Percentiles rank a stretch among this genome's conserved stretches.
Evolutionary conservation across 2,888 invertebrate species (phyloP).

Genomic region (Operophtera brumata): DNA sequence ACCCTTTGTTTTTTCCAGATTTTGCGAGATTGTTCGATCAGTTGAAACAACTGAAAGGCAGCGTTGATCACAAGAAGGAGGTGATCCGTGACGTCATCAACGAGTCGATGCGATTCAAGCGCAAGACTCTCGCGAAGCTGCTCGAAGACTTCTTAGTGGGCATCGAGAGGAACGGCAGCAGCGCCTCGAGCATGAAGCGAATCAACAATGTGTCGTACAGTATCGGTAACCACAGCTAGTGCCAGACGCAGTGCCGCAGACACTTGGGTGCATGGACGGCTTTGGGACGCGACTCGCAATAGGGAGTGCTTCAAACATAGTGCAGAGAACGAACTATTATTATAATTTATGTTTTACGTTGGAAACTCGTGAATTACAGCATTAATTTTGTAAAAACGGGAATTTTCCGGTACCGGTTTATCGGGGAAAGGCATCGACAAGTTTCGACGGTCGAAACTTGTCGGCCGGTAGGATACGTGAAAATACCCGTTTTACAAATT

Average conservation of each 20-base stretch:
- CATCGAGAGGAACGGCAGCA: slow-evolving; percentile 75
- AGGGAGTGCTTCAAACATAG: slow-evolving; percentile 8
- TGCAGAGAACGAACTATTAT: slow-evolving; percentile 6
- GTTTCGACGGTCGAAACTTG: too few relatives aligned
- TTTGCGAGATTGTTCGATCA: slow-evolving; percentile 85
- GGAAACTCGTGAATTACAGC: too few relatives aligned
- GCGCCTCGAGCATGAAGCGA: slow-evolving; percentile 65
- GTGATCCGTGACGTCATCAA: slow-evolving; percentile 86
- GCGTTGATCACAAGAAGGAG: slow-evolving; percentile 84
- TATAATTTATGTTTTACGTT: too few relatives aligned
- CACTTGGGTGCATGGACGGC: slow-evolving; percentile 30
- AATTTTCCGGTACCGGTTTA: too few relatives aligned
- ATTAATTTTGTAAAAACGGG: too few relatives aligned
- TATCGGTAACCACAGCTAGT: slow-evolving; percentile 69
- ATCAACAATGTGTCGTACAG: slow-evolving; percentile 58
- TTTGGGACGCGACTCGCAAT: slow-evolving; percentile 11
- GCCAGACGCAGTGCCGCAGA: slow-evolving; percentile 41
- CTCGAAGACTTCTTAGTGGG: slow-evolving; percentile 83
- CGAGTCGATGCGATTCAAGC: slow-evolving; percentile 89
- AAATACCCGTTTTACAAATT: too few relatives aligned
- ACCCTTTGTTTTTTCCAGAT: slow-evolving; percentile 74
- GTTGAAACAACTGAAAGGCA: slow-evolving; percentile 86
- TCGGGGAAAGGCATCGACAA: too few relatives aligned
- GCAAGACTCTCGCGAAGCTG: slow-evolving; percentile 84
- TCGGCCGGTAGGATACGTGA: too few relatives aligned